These are phyloP conservation scores for Embiotoca jacksoni DNA, from an alignment of 2,113 vertebrate species.

Conservation along the genomic window DNA sequence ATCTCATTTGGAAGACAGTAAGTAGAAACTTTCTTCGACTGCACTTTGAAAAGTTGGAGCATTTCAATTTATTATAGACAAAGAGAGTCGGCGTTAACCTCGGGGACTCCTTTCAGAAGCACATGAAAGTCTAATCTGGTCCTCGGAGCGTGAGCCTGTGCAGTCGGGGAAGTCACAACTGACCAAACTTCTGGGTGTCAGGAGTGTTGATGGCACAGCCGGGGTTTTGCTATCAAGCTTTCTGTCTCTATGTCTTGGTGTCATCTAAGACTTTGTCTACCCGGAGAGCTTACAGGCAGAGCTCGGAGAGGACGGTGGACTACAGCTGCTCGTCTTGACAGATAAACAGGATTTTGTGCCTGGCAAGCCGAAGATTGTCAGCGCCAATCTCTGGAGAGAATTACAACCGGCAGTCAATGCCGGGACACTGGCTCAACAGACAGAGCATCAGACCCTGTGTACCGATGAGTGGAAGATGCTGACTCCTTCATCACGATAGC, in stretches of 20 bases:
- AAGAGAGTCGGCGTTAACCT: slow-evolving; percentile 1
- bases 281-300: slow-evolving; percentile 65
- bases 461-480: slow-evolving; percentile 44
- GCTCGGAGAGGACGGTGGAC: slow-evolving; percentile 53
- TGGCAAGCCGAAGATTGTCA: slow-evolving; percentile 76
- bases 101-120: slow-evolving; percentile 11
- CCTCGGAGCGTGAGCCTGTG: slow-evolving; percentile 1
- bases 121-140: slow-evolving; percentile 43
- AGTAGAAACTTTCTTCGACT: slow-evolving; percentile 5
- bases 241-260: slow-evolving; percentile 55
- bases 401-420: slow-evolving; percentile 75
- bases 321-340: slow-evolving; percentile 66
- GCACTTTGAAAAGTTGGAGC: slow-evolving; percentile 17
- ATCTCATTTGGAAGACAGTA: background rate
- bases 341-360: slow-evolving; percentile 82
- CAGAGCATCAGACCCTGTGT: slow-evolving; percentile 46
- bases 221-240: slow-evolving; percentile 23
- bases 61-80: slow-evolving; percentile 12
- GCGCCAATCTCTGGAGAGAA: slow-evolving; percentile 79
- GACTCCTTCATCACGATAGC: slow-evolving; percentile 59
- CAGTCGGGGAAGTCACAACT: slow-evolving; percentile 23
- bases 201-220: slow-evolving; percentile 25
- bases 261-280: slow-evolving; percentile 62
- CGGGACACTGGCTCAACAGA: slow-evolving; percentile 63
- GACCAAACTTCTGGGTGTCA: slow-evolving; percentile 43